phyloP scores from a whole-genome alignment of 2,113 vertebrate genomes.

The Scalopus aquaticus region DNA sequence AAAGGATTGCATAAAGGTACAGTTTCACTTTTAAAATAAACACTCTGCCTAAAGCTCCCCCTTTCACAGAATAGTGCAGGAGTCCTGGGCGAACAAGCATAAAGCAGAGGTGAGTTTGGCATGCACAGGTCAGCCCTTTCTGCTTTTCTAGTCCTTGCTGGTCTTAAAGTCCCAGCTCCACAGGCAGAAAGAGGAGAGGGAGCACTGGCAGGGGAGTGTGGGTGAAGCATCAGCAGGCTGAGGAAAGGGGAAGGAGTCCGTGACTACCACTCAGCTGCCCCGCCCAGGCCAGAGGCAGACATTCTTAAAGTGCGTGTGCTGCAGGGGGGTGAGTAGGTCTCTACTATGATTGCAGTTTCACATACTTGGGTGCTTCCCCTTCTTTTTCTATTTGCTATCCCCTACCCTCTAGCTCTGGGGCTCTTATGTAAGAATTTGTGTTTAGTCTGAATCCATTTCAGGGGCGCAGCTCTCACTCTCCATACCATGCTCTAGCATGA shows the following conservation, averaged over 20 bases:
- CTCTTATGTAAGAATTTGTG: background rate
- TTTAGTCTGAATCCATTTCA: background rate
- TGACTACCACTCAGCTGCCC: background rate
- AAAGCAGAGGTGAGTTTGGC: background rate
- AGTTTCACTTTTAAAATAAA: background rate
- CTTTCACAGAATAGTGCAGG: background rate
- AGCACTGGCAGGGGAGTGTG: background rate
- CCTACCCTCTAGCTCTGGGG: no score
- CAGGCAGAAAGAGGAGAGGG: background rate
- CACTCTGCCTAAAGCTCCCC: background rate
- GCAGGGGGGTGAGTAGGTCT: background rate
- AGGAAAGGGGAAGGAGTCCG: background rate
- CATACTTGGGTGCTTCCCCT: no score
- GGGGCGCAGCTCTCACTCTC: no score
- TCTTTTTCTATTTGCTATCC: background rate
- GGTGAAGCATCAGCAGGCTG: background rate
- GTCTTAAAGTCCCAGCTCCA: background rate
- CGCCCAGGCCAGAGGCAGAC: rapidly evolving
- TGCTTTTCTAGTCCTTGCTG: background rate
- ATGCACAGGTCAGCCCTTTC: background rate
- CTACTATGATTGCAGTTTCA: background rate
- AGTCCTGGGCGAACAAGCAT: background rate
- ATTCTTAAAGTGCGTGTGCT: background rate
- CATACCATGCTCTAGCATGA: background rate
- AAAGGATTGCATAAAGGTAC: background rate